Percentiles rank a stretch among this genome's conserved stretches.
Evolutionary conservation across 2,888 invertebrate species (phyloP).

Genomic region (Agrotis clavis): DNA sequence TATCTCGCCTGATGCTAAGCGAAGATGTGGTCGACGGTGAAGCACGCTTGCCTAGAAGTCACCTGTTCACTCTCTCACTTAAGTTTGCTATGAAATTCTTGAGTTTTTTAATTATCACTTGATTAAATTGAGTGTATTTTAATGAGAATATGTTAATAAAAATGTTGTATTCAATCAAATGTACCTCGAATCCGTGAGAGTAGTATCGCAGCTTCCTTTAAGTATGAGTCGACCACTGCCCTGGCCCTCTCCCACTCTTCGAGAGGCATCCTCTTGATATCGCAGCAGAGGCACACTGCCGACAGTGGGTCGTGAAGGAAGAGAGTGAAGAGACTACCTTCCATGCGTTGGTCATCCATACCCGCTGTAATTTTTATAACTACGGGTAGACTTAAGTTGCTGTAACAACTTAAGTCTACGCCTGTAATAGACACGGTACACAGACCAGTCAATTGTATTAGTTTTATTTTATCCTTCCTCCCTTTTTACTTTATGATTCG

Average conservation of each 20-base stretch:
- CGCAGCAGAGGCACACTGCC: conserved; percentile 97
- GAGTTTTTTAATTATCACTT: too few species aligned
- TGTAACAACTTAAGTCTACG: conserved; percentile 12
- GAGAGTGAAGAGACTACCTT: conserved; percentile 98
- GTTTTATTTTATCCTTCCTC: too few species aligned
- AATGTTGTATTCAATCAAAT: conserved; percentile 27
- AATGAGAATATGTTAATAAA: neutral
- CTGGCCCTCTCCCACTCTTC: conserved; percentile 98
- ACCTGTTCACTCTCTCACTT: too few species aligned
- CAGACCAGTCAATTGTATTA: too few species aligned
- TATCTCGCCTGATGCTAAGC: too few species aligned
- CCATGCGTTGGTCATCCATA: conserved; percentile 92
- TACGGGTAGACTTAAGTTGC: conserved; percentile 14
- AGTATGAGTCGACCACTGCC: conserved; percentile 96
- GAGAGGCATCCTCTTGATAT: conserved; percentile 96
- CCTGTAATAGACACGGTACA: too few species aligned
- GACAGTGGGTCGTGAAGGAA: conserved; percentile 97
- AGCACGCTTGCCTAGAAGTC: too few species aligned
- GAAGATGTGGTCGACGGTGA: too few species aligned
- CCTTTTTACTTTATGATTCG: too few species aligned
- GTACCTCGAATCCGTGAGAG: conserved; percentile 94
- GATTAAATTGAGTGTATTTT: too few species aligned
- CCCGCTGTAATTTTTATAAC: conserved; percentile 33
- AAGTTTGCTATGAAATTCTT: too few species aligned
- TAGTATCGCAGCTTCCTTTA: conserved; percentile 96